A percentile compares a stretch with the other conserved stretches of the same genome.
Conservation (phyloP, 2,113 vertebrate species). For the Cyprinodon brontotheroides region DNA sequence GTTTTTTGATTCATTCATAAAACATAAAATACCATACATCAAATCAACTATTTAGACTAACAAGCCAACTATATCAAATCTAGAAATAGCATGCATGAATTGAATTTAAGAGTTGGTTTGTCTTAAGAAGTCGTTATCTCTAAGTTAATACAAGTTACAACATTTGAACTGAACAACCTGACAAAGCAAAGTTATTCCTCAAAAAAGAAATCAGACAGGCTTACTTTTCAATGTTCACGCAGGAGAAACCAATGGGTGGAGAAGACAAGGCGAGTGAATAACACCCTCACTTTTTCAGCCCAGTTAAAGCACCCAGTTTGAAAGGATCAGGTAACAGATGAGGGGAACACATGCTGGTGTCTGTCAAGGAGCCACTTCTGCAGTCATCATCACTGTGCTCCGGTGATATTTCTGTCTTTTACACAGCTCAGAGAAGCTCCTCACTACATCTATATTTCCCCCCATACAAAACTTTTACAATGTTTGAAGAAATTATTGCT, state of each 20-base stretch:
- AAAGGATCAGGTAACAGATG: conserved; percentile 87
- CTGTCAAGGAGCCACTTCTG: conserved; percentile 89
- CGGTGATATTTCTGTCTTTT: conserved; percentile 79
- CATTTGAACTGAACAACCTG: background rate
- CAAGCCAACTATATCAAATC: conserved; percentile 22
- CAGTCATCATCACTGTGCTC: conserved; percentile 84
- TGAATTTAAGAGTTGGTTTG: conserved; percentile 29
- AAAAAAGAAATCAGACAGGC: conserved; percentile 8
- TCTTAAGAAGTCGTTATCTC: conserved; percentile 49
- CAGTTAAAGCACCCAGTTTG: conserved; percentile 80
- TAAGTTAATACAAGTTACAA: background rate
- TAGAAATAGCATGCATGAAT: conserved; percentile 55
- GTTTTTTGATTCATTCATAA: conserved; percentile 25
- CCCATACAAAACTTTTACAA: conserved; percentile 23
- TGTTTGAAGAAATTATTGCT: background rate
- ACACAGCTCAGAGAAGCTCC: conserved; percentile 49
- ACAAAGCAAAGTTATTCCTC: conserved; percentile 17
- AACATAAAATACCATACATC: conserved; percentile 32
- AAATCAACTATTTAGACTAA: conserved; percentile 36
- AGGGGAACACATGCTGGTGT: conserved; percentile 89
- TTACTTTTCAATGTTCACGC: conserved; percentile 62
- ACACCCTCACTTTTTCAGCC: conserved; percentile 79
- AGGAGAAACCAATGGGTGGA: conserved; percentile 78
- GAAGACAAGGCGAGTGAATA: conserved; percentile 78
- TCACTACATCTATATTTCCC: conserved; percentile 35